phyloP scores from a whole-genome alignment of 2,888 invertebrate genomes.

The Melanophora roralis region DNA sequence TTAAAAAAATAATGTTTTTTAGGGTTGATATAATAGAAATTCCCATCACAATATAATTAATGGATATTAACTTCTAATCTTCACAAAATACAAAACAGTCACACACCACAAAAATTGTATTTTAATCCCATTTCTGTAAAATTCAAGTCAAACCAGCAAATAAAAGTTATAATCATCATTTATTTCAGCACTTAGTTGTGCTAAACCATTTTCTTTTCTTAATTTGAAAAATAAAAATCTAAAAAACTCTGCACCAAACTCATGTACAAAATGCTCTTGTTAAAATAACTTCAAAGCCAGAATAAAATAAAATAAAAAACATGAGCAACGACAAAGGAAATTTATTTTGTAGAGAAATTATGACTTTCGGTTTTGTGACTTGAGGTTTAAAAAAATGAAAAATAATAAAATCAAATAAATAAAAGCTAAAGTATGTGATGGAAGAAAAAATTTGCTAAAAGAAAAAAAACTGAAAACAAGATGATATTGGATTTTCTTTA shows the following conservation, averaged over 20 bases:
- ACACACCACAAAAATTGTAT: not conserved
- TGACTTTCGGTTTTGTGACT: slow-evolving; percentile 38
- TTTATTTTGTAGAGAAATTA: slow-evolving; percentile 30
- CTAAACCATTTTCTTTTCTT: slow-evolving; percentile 12
- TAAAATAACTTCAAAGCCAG: not conserved
- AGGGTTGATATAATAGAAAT: not conserved
- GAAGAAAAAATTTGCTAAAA: too few species aligned
- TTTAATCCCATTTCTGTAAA: not conserved
- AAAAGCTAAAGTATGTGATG: slow-evolving; percentile 5
- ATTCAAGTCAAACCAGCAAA: not conserved
- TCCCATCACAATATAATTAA: not conserved
- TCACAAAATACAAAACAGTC: not conserved
- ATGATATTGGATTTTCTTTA: slow-evolving; percentile 41
- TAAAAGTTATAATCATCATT: slow-evolving; percentile 24
- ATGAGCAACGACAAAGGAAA: slow-evolving; percentile 23
- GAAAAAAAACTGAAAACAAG: slow-evolving; percentile 31
- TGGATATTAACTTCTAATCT: slow-evolving; percentile 3
- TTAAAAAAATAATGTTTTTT: too few species aligned
- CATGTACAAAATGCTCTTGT: too few species aligned
- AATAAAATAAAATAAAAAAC: not conserved
- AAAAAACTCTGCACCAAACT: slow-evolving; percentile 14
- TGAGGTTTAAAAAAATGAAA: slow-evolving; percentile 33
- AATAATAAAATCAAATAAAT: slow-evolving; percentile 20
- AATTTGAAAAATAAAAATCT: slow-evolving; percentile 13
- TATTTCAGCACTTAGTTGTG: slow-evolving; percentile 16